Base-by-base conservation (phyloP, 2,113 vertebrate species). In the Anolis carolinensis region DNA sequence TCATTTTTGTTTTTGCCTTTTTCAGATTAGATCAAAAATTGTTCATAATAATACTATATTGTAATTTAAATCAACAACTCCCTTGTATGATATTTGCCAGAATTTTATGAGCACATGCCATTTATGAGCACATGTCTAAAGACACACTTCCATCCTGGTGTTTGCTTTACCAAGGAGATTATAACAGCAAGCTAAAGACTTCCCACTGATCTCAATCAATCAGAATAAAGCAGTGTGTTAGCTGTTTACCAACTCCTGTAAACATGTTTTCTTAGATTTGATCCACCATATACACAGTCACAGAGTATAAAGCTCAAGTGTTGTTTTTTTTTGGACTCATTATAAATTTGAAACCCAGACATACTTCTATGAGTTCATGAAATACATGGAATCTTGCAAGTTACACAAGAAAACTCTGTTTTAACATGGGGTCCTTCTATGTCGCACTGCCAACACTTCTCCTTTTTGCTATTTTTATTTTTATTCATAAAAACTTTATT, bases 151-250 rank as follows among this genome's bases (percentile, higher is more conserved):
- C 55, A 59, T 13, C 55, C 18, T 78, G 30, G 11, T 78, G 30
- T 34, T 78, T 75, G 25, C 48, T 78, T n/a, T 77, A 7, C 27
- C 27, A 77, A 27, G 52, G 75, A 52, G n/a, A 48, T 32, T 52
- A n/a, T 77, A 48, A 5, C 3, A 91, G 34, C 44, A 59, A 44
- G 21, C n/a, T 81, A 1, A 87, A 86, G 87, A 88, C 2, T 32
- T 88, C 86, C 36, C 62, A 85, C 27, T n/a, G 9, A 50, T 84
- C 81, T 52, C 81, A 55, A 89, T 52, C 81, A 55, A 89, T 14
- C 67, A 21, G 30, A 62, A 55, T 62, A 79, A 79, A 79, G 21
- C 34, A 79, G 11, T 34, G 52, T 59, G 50, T 50, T 48, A 74
- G 20, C 32, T 52, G 75, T 59, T 79, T 79, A 9, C 14, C 20